Evolutionary conservation across 1,140 invertebrate species (phyloP), one percentile per base, ranked within the genome.

Genomic region (Aphelinus certus): DNA sequence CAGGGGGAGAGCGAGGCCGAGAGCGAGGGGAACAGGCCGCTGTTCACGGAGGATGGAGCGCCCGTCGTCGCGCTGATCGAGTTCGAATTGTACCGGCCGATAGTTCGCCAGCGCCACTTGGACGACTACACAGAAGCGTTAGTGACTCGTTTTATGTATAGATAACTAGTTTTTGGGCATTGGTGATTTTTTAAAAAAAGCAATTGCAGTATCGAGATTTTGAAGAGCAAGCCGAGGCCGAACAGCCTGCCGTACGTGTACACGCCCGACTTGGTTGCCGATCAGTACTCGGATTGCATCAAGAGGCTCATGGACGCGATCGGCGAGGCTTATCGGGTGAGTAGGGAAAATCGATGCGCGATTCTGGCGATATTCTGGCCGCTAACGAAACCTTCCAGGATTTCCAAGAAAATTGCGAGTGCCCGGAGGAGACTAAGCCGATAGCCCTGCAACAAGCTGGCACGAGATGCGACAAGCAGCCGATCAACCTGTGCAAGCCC

Each of bases 21-120:
- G 26, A 26, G 26, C 26, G 26, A 26, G 26, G 26, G 26, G 26
- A 26, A 26, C 26, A 26, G 26, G 26, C 73, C 78, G 43, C 10
- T 83, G n/a, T 72, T 60, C 10, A 68, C 68, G n/a, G 75, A 79
- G 48, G 74, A 55, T 1, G 79, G 71, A 46, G 62, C 81, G 9
- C 79, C 83, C 0, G 77, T 79, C n/a, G 65, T 83, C 7, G 48
- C 84, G 5, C 58, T 84, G 47, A 76, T 84, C 26, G 80, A 84
- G 62, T 69, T 84, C 42, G 78, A 81, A 46, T 69, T 84, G 47
- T 60, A 77, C 48, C 7, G 43, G 7, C 76, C 83, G 2, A 26
- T 84, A 4, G 7, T 79, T 9, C 7, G 63, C 53, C 76, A 79
- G 2, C 69, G 61, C 42, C 55, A 76, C 5, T 64, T 60, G 10